These are phyloP conservation scores for Mesodorylaimus sp. DNA, from an alignment of 2,888 invertebrate species.

Conservation along the genomic window DNA sequence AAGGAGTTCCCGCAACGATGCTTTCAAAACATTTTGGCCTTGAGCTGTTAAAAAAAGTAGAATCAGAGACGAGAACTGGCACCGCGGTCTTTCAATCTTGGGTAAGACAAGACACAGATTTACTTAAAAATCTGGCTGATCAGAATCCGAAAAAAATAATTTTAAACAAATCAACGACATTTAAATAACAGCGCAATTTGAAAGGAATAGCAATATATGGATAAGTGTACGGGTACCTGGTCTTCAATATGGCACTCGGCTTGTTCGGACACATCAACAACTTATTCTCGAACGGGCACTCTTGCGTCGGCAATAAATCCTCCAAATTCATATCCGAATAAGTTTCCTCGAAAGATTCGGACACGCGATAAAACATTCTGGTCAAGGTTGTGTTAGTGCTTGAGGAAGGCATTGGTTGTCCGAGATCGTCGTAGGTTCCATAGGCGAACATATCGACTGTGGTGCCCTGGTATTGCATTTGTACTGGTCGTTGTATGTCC, in stretches of 20 bases:
- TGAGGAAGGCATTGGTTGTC: background rate
- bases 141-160: too few species aligned
- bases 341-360: slow-evolving; percentile 1
- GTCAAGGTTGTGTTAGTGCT: background rate
- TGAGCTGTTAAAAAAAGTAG: too few species aligned
- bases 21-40: too few species aligned
- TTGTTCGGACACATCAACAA: background rate
- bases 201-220: background rate
- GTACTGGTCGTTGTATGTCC: background rate
- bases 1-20: too few species aligned
- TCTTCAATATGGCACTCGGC: background rate
- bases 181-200: slow-evolving; percentile 2
- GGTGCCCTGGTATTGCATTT: background rate
- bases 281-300: background rate
- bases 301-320: background rate
- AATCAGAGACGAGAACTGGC: too few species aligned
- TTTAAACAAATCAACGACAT: background rate
- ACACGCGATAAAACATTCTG: background rate
- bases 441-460: slow-evolving; percentile 6
- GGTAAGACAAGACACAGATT: too few species aligned
- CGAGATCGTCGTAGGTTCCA: background rate
- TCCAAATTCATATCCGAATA: background rate
- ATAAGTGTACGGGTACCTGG: background rate
- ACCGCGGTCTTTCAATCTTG: too few species aligned
- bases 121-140: too few species aligned